phyloP scores from a whole-genome alignment of 2,113 vertebrate species.

The Bostrychus sinensis region DNA sequence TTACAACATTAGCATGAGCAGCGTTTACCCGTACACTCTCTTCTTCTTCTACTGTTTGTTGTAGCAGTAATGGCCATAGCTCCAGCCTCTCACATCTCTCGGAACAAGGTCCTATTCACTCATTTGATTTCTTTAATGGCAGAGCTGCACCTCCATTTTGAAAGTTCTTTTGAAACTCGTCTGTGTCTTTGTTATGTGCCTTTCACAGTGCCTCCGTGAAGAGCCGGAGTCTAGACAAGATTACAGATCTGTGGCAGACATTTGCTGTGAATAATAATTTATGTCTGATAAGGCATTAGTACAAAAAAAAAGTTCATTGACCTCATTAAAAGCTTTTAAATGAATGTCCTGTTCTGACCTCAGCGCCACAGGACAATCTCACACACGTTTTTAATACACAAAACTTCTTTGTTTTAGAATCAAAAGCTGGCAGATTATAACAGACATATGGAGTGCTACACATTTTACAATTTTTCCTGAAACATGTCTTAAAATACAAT shows the following conservation, averaged over 20 bases:
- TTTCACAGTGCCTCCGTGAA: background rate
- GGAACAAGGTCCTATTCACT: background rate
- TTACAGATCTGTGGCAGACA: background rate
- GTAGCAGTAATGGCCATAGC: too few species aligned
- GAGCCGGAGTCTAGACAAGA: background rate
- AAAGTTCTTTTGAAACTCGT: background rate
- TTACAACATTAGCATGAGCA: too few species aligned
- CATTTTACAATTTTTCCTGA: too few species aligned
- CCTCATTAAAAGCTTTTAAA: conserved; percentile 5
- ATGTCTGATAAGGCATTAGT: conserved; percentile 3
- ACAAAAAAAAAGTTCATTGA: background rate
- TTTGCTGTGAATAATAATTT: background rate
- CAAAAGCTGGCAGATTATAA: too few species aligned
- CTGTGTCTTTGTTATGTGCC: background rate
- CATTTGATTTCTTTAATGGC: background rate
- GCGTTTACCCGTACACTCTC: too few species aligned
- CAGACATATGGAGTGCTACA: too few species aligned
- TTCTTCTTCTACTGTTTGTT: too few species aligned
- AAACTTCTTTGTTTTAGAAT: too few species aligned
- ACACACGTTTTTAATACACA: too few species aligned
- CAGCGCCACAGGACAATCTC: background rate
- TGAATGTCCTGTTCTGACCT: conserved; percentile 1
- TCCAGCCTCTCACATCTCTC: background rate
- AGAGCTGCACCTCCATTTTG: background rate
- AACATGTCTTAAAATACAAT: too few species aligned